These are phyloP conservation scores for Eospalax fontanierii DNA, from an alignment of 2,797 vertebrate genomes.

Conservation along the genomic window DNA sequence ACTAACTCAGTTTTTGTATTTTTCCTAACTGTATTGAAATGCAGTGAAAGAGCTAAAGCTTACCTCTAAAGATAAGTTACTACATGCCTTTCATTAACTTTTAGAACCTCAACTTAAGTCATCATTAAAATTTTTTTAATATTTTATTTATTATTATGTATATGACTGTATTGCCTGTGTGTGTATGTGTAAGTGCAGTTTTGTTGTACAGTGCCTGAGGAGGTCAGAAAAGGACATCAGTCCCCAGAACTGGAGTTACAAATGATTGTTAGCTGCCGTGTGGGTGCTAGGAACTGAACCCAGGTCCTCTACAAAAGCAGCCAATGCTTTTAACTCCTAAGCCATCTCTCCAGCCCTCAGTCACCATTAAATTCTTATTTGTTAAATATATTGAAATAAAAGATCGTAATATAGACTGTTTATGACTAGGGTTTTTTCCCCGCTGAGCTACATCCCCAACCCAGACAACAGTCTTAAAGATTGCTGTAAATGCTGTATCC, in stretches of 20 bases:
- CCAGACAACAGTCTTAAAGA: background rate
- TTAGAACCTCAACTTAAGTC: slow-evolving; percentile 43
- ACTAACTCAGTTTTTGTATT: background rate
- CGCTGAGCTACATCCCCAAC: background rate
- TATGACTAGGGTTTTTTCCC: background rate
- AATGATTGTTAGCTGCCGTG: too few relatives aligned
- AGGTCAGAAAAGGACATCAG: too few relatives aligned
- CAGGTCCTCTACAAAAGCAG: too few relatives aligned
- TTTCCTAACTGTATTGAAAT: slow-evolving; percentile 32
- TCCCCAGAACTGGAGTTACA: too few relatives aligned
- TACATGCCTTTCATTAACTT: slow-evolving; percentile 35
- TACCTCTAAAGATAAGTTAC: slow-evolving; percentile 30
- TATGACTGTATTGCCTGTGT: too few relatives aligned
- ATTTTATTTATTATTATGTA: too few relatives aligned
- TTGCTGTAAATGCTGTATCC: background rate
- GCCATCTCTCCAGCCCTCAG: background rate
- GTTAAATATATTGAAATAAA: slow-evolving; percentile 41
- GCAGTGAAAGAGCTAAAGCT: slow-evolving; percentile 27
- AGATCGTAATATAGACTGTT: background rate
- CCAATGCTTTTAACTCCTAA: too few relatives aligned
- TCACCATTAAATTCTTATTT: slow-evolving; percentile 49
- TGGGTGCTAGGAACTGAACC: too few relatives aligned
- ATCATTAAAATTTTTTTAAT: background rate
- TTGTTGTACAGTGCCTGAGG: too few relatives aligned
- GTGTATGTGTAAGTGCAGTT: too few relatives aligned